Evolutionary conservation across 2,888 invertebrate species (phyloP), one percentile per base, ranked within the genome.

Genomic region (Panzeria rudis): DNA sequence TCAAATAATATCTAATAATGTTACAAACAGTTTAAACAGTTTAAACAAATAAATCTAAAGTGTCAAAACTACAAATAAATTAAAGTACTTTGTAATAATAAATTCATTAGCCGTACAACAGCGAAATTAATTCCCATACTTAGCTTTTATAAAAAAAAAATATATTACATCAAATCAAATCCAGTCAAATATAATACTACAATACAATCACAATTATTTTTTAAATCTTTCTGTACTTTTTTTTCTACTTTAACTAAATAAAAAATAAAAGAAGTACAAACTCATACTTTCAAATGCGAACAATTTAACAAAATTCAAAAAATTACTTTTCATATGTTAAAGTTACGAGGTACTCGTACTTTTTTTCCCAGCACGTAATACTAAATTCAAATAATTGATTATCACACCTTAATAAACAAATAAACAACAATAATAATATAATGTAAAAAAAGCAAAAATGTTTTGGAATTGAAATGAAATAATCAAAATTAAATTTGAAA

Each of bases 301-400:
- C 29, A 9, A 32, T 23, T 20, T 44, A 25, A 29, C 29, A 11
- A 32, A 54, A 76, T 44, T 44, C 15, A 1, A 54, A 3, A 44
- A 59, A 77, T 47, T 66, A 66, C 44, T 56, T 15, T 32, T 44
- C 32, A 59, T 35, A 25, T n/a, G 15, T 9, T 56, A 8, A 71
- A 56, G 32, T 59, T n/a, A 50, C 41, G 29, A 32, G 17, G 1
- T 50, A 20, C 25, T 44, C 25, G 32, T 20, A 54, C 7, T 32
- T 38, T 56, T 69, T 79, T 85, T 85, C 85, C 78, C 85, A 85
- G 82, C 85, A 85, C 85, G 85, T 85, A 82, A n/a, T 29, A 20
- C 35, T 52, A 11, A 59, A 56, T 59, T 66, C n/a, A 76, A 69
- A 66, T 64, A 72, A 77, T 64, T 77, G 52, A 59, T 66, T 61